Percentiles rank a stretch among this genome's conserved stretches.
phyloP scores from a whole-genome alignment of 53 echinoderm and acorn worm species.

The Holothuria scabra region DNA sequence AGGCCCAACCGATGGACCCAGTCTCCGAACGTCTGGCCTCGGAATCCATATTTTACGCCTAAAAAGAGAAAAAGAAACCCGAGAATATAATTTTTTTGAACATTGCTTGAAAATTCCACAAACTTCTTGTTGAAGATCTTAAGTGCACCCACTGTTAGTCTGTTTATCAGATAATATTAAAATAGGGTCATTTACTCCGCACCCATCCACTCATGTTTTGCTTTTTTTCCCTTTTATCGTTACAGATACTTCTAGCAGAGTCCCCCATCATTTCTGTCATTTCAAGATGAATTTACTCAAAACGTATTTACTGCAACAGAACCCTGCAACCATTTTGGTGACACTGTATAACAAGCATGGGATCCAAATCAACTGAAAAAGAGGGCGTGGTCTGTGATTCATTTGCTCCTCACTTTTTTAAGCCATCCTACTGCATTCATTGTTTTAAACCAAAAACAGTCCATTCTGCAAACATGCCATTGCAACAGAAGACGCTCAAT shows the following conservation, averaged over 20 bases:
- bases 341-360: background rate
- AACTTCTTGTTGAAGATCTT: too few species aligned
- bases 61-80: too few species aligned
- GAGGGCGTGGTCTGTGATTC: slow-evolving; percentile 55
- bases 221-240: slow-evolving; percentile 3
- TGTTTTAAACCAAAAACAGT: slow-evolving; percentile 84
- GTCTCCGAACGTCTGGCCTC: too few species aligned
- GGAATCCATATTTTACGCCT: too few species aligned
- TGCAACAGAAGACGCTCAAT: slow-evolving; percentile 2
- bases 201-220: background rate
- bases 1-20: too few species aligned
- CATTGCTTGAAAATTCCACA: too few species aligned
- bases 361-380: background rate
- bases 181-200: too few species aligned
- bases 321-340: background rate
- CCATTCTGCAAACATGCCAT: slow-evolving; percentile 42
- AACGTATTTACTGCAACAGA: background rate
- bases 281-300: slow-evolving; percentile 14
- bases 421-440: slow-evolving; percentile 75
- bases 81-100: too few species aligned
- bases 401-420: slow-evolving; percentile 86
- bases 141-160: too few species aligned
- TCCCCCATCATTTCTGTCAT: background rate
- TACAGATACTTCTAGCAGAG: too few species aligned
- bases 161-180: too few species aligned